phyloP scores from a whole-genome alignment of 2,888 invertebrate genomes.

The Eueremaeus valkanovi region DNA sequence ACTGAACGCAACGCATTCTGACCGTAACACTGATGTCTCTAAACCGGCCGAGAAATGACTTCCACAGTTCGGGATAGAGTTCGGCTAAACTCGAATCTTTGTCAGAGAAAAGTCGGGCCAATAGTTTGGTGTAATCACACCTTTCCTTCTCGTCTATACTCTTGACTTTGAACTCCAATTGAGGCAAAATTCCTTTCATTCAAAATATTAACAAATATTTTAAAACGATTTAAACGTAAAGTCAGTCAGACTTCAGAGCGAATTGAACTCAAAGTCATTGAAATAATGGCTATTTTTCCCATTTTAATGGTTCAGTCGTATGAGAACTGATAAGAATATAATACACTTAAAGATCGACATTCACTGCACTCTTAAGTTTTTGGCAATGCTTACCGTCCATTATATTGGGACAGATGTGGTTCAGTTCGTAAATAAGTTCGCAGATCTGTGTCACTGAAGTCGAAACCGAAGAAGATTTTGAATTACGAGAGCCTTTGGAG shows the following conservation, averaged over 20 bases:
- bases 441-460: slow-evolving; percentile 60
- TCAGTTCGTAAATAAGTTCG: slow-evolving; percentile 91
- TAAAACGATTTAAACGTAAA: neutral
- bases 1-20: slow-evolving; percentile 91
- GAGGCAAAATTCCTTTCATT: slow-evolving; percentile 67
- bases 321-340: neutral
- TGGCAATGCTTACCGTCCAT: slow-evolving; percentile 64
- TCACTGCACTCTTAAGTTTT: too few species aligned
- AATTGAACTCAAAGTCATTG: too few species aligned
- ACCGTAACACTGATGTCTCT: slow-evolving; percentile 92
- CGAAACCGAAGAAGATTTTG: slow-evolving; percentile 45
- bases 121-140: slow-evolving; percentile 66
- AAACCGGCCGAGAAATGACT: slow-evolving; percentile 84
- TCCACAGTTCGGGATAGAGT: slow-evolving; percentile 81
- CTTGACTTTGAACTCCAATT: slow-evolving; percentile 79
- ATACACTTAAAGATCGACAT: too few species aligned
- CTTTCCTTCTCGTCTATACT: slow-evolving; percentile 84
- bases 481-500: slow-evolving; percentile 47
- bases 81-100: slow-evolving; percentile 82
- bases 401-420: slow-evolving; percentile 83
- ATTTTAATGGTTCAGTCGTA: too few species aligned
- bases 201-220: too few species aligned
- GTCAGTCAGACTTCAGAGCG: neutral
- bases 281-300: too few species aligned
- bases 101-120: slow-evolving; percentile 96